Conservation (phyloP, 1,140 invertebrate species). For the Lerema accius region DNA sequence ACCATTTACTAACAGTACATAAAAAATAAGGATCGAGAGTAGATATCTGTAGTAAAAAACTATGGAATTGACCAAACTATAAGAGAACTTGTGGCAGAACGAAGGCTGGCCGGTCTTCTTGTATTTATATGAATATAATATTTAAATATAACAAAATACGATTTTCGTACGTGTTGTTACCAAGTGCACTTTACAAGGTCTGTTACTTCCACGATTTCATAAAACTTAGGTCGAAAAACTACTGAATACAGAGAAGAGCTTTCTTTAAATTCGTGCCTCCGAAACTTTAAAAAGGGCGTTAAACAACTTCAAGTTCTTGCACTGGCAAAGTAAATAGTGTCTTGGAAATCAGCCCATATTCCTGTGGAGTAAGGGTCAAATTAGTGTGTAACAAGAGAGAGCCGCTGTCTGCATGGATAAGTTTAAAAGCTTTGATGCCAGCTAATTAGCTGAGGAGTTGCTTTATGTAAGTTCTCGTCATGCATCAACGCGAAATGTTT, state of each 20-base stretch:
- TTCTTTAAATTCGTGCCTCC: conserved; percentile 2
- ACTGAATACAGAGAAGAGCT: background rate
- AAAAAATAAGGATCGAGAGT: too few species aligned
- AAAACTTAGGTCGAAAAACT: too few species aligned
- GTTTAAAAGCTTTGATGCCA: conserved; percentile 49
- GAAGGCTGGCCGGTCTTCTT: too few species aligned
- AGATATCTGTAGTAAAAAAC: too few species aligned
- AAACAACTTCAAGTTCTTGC: background rate
- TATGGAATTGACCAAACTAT: too few species aligned
- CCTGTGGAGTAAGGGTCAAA: background rate
- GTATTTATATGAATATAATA: too few species aligned
- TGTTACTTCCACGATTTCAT: too few species aligned
- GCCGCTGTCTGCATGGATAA: conserved; percentile 9
- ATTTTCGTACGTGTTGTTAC: too few species aligned
- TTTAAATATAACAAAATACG: too few species aligned
- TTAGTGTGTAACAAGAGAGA: background rate
- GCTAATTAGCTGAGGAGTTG: conserved; percentile 50
- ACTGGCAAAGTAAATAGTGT: background rate
- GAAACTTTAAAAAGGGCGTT: background rate
- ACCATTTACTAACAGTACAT: too few species aligned
- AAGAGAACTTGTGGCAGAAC: too few species aligned
- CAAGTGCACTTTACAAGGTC: too few species aligned
- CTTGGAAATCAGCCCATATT: background rate
- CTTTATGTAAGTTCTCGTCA: conserved; percentile 37
- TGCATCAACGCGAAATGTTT: conserved; percentile 25